Percentiles rank a stretch among this genome's conserved stretches.
These are phyloP conservation scores for Melieria crassipennis DNA, from an alignment of 2,888 invertebrate genomes.

Conservation along the genomic window DNA sequence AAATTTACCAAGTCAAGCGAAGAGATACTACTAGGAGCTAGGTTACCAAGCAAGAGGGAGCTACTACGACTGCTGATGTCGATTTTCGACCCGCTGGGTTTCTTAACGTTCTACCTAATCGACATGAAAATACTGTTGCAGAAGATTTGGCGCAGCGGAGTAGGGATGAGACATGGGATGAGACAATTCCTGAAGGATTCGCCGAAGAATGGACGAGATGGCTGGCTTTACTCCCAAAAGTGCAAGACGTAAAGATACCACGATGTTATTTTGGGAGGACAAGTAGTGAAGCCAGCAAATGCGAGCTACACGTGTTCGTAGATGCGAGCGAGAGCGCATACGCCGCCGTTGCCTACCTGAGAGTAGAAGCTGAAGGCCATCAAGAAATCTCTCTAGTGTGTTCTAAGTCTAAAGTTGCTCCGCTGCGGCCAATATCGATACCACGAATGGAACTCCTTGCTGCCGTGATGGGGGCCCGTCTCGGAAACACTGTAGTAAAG, in stretches of 20 bases:
- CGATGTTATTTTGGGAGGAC: conserved; percentile 33
- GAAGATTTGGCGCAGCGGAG: conserved; percentile 19
- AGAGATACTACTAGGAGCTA: conserved; percentile 26
- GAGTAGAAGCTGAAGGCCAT: conserved; percentile 30
- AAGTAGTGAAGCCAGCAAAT: neutral
- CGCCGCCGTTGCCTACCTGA: conserved; percentile 44
- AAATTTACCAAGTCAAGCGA: conserved; percentile 28
- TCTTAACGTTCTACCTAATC: conserved; percentile 26
- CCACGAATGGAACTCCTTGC: conserved; percentile 45
- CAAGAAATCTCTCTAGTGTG: conserved; percentile 37
- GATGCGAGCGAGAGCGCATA: conserved; percentile 42
- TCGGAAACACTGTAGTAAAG: conserved; percentile 35
- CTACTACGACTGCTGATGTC: conserved; percentile 34
- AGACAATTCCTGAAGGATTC: conserved; percentile 9
- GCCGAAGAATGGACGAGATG: conserved; percentile 32
- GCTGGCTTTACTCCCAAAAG: conserved; percentile 17
- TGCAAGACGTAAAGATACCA: conserved; percentile 31
- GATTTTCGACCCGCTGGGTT: conserved; percentile 31
- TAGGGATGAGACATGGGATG: conserved; percentile 25
- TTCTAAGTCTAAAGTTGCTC: conserved; percentile 45
- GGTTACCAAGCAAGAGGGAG: conserved; percentile 35
- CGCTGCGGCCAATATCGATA: conserved; percentile 43
- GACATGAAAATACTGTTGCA: conserved; percentile 26
- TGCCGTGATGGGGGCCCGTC: conserved; percentile 43
- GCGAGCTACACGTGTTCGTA: conserved; percentile 32